Conservation (phyloP, 2,113 vertebrate genomes). For the Rhea pennata region DNA sequence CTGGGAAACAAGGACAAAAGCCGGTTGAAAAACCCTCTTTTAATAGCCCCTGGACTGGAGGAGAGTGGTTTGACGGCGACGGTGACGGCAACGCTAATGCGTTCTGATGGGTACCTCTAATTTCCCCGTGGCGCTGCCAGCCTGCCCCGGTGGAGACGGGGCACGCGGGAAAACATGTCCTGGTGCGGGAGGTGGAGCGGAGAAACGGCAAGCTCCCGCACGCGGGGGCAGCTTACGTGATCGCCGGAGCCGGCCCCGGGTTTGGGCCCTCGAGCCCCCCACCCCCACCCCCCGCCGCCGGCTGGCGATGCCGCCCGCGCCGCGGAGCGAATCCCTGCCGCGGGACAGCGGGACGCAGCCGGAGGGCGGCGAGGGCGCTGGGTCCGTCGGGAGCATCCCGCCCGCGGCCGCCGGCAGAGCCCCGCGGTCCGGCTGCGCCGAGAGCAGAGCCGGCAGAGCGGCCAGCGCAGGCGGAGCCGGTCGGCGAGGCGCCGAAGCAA, state of each 20-base stretch:
- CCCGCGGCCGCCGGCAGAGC: no score
- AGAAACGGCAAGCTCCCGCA: not conserved
- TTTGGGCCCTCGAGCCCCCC: not conserved
- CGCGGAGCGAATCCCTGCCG: not conserved
- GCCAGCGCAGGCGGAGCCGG: no score
- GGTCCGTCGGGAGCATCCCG: not conserved
- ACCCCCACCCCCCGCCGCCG: no score
- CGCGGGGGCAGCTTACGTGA: not conserved
- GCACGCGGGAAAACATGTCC: not conserved
- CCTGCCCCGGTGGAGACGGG: accelerated
- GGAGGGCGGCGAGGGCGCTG: not conserved
- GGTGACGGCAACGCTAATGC: not conserved
- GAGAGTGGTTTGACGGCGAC: not conserved
- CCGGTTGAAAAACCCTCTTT: not conserved
- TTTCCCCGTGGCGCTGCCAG: not conserved
- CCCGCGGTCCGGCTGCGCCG: no score
- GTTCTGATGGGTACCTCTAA: not conserved
- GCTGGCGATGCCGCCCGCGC: no score
- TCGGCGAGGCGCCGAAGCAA: no score
- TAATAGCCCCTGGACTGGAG: constrained; percentile 5
- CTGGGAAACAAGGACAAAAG: constrained; percentile 44
- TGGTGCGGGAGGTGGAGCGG: not conserved
- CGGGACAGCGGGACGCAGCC: not conserved
- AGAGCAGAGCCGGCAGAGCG: not conserved
- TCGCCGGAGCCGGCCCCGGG: not conserved